Evolutionary conservation across 2,888 invertebrate genomes (phyloP).

Genomic region (Boloria euphrosyne): DNA sequence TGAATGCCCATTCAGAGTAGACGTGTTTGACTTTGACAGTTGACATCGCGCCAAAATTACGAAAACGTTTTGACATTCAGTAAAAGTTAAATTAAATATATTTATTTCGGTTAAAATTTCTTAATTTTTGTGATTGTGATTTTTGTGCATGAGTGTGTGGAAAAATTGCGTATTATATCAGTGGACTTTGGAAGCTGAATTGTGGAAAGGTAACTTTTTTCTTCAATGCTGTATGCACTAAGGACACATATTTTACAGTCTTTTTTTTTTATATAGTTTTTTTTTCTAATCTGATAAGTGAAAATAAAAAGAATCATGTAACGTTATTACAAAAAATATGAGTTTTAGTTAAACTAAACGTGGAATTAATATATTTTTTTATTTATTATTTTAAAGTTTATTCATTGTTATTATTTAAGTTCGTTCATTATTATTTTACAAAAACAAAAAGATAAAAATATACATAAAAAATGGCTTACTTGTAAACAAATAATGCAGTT

Average conservation of each 20-base stretch:
- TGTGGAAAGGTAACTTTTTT: conserved; percentile 28
- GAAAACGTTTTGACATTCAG: conserved; percentile 29
- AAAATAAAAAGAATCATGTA: no score
- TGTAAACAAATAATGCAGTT: no score
- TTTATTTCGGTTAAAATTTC: neutral
- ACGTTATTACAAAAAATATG: no score
- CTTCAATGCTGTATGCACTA: conserved; percentile 14
- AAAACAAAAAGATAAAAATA: no score
- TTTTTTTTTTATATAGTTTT: neutral
- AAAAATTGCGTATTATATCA: conserved; percentile 16
- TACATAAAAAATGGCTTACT: no score
- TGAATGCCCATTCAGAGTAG: conserved; percentile 33
- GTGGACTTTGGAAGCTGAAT: conserved; percentile 23
- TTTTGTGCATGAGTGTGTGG: conserved; percentile 9
- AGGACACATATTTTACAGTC: conserved; percentile 21
- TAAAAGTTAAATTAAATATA: neutral
- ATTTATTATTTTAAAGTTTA: no score
- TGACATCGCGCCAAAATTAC: conserved; percentile 42
- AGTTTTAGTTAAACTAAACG: no score
- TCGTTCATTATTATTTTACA: no score
- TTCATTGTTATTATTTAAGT: no score
- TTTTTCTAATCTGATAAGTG: neutral
- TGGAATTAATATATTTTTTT: no score
- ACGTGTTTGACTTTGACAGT: conserved; percentile 24
- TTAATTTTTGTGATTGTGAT: conserved; percentile 4